Percentiles rank a stretch among this genome's conserved stretches.
These are phyloP conservation scores for Siniperca undulata DNA, from an alignment of 2,797 vertebrate species.

Conservation along the genomic window DNA sequence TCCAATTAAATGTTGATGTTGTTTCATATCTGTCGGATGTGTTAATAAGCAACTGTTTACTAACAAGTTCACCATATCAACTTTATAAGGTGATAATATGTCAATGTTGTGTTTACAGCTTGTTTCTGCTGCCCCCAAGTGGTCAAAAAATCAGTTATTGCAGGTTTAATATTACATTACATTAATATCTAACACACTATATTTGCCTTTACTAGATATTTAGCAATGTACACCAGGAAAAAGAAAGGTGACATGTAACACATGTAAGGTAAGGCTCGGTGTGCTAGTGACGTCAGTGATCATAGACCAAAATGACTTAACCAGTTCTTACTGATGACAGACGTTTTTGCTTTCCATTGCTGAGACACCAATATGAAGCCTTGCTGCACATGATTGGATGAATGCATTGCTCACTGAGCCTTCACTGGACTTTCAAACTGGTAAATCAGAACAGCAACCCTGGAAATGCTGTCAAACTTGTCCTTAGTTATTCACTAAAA, in stretches of 20 bases:
- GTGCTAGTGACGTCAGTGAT: not conserved
- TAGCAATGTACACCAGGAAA: not conserved
- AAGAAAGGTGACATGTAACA: not conserved
- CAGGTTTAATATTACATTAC: not conserved
- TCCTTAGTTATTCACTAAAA: not conserved
- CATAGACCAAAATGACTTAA: not conserved
- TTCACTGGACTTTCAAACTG: slow-evolving; percentile 7
- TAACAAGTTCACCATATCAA: not conserved
- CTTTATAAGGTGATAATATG: not conserved
- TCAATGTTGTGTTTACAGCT: not conserved
- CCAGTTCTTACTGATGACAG: not conserved
- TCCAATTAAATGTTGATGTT: not conserved
- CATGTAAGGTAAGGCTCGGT: not conserved
- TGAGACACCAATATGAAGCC: not conserved
- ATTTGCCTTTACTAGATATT: too few species aligned
- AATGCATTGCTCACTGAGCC: not conserved
- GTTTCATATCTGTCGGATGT: not conserved
- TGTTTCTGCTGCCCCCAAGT: not conserved
- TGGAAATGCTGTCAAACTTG: not conserved
- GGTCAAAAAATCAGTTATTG: not conserved
- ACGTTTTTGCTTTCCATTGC: not conserved
- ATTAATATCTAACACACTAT: too few species aligned
- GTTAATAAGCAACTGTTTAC: not conserved
- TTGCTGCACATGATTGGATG: not conserved
- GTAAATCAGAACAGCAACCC: not conserved